A percentile compares a stretch with the other conserved stretches of the same genome.
Conservation (phyloP, 2,113 vertebrate species). For the Vidua chalybeata region DNA sequence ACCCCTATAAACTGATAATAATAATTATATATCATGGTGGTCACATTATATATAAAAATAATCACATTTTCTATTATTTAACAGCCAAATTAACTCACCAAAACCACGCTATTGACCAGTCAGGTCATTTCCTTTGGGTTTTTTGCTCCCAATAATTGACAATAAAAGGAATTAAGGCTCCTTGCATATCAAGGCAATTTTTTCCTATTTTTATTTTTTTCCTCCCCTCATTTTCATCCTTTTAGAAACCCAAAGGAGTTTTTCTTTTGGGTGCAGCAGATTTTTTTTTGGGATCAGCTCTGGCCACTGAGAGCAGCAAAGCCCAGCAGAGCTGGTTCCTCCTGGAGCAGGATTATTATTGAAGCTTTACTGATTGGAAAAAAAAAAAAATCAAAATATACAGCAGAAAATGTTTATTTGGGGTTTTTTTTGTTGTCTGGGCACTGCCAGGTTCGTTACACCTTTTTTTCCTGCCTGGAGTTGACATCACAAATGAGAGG, state of each 20-base stretch:
- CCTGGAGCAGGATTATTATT: background rate
- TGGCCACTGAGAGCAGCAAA: background rate
- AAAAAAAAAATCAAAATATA: background rate
- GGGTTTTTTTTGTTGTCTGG: background rate
- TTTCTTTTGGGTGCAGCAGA: background rate
- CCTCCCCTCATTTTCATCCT: background rate
- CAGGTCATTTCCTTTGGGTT: background rate
- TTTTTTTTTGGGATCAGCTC: background rate
- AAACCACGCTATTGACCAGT: background rate
- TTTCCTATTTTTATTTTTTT: too few relatives aligned
- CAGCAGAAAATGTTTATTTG: background rate
- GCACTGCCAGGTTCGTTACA: conserved; percentile 1
- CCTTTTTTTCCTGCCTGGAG: background rate
- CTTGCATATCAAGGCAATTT: background rate
- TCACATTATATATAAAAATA: background rate
- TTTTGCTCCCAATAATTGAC: background rate
- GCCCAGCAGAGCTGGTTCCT: background rate
- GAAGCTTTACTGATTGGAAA: background rate
- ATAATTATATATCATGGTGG: background rate
- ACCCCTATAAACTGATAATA: background rate
- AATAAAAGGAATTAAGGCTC: background rate
- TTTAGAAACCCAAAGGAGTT: background rate
- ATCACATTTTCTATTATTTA: background rate
- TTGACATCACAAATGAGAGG: background rate
- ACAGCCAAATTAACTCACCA: background rate